Evolutionary conservation across 2,797 vertebrate species (phyloP).

Genomic region (Syncerus caffer): DNA sequence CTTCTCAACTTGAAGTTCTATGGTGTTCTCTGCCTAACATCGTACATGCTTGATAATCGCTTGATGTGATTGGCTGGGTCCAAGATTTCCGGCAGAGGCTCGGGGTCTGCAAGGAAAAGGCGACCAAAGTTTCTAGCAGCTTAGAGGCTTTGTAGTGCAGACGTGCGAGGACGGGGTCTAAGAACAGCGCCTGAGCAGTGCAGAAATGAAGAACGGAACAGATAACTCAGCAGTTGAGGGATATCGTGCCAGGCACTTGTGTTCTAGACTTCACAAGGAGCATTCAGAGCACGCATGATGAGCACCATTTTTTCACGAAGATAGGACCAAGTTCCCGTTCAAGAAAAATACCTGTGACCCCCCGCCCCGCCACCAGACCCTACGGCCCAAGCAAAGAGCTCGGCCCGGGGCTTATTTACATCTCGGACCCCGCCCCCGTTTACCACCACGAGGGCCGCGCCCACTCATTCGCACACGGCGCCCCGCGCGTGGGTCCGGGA

Average conservation of each 20-base stretch:
- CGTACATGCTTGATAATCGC: neutral
- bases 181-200: fast-evolving
- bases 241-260: neutral
- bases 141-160: fast-evolving
- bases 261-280: neutral
- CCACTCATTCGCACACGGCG: neutral
- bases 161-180: neutral
- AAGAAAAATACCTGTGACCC: neutral
- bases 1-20: neutral
- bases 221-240: neutral
- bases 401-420: neutral
- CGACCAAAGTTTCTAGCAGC: neutral
- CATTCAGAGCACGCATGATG: neutral
- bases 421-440: fast-evolving
- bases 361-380: fast-evolving
- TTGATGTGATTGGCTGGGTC: neutral
- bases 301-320: neutral
- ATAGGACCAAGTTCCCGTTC: neutral
- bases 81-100: neutral
- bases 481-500: neutral
- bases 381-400: fast-evolving
- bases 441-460: neutral
- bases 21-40: neutral
- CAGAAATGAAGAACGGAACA: neutral
- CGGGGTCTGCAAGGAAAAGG: neutral